These are phyloP conservation scores for Acestrorhynchus altus DNA, from an alignment of 2,797 vertebrate species.

Conservation along the genomic window DNA sequence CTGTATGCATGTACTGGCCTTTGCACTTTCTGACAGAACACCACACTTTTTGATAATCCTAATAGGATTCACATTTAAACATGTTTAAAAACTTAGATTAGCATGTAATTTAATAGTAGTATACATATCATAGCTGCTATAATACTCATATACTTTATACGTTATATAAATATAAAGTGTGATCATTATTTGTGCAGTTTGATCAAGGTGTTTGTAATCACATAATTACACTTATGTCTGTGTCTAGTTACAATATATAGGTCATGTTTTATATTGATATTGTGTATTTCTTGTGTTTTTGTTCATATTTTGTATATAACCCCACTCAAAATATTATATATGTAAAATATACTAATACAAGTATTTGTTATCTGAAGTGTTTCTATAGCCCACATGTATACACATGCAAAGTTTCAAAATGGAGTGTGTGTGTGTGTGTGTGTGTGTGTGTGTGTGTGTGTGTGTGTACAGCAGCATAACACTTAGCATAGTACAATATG, in stretches of 20 bases:
- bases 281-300: neutral
- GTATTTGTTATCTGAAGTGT: too few relatives aligned
- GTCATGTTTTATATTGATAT: neutral
- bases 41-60: neutral
- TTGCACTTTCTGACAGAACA: conserved; percentile 20
- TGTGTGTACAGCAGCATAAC: too few relatives aligned
- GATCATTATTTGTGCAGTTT: neutral
- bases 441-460: too few relatives aligned
- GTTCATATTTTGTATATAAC: too few relatives aligned
- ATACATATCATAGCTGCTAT: neutral
- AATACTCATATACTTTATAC: too few relatives aligned
- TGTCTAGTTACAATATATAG: neutral
- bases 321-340: too few relatives aligned
- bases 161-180: too few relatives aligned
- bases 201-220: neutral
- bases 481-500: too few relatives aligned
- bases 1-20: conserved; percentile 12
- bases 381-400: too few relatives aligned
- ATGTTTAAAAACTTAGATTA: neutral
- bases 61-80: neutral
- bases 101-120: neutral
- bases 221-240: neutral
- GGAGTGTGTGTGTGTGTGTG: too few relatives aligned
- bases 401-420: too few relatives aligned
- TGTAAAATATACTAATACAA: too few relatives aligned